These are phyloP conservation scores for Astropecten irregularis DNA, from an alignment of 53 echinoderm and acorn worm genomes.

Conservation along the genomic window DNA sequence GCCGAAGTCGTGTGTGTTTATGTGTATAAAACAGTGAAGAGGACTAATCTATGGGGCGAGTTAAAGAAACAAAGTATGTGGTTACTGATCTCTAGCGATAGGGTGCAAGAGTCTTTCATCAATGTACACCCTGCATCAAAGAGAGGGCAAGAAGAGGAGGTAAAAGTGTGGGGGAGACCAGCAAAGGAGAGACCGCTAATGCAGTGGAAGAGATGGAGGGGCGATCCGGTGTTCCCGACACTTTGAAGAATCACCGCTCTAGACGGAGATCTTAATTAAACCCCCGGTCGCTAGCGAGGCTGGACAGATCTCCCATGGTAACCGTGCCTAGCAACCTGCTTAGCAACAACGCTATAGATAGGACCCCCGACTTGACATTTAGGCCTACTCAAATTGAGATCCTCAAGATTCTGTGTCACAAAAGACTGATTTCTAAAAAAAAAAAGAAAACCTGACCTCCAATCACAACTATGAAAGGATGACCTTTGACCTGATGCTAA, in stretches of 20 bases:
- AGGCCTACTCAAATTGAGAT: too few species aligned
- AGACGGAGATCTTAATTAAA: constrained; percentile 28
- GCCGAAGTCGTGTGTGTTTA: background rate
- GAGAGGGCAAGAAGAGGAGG: background rate
- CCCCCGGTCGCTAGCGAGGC: constrained; percentile 7
- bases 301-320: background rate
- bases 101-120: background rate
- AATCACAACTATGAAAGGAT: too few species aligned
- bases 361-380: too few species aligned
- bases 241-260: constrained; percentile 43
- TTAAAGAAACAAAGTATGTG: background rate
- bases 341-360: background rate
- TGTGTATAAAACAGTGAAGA: background rate
- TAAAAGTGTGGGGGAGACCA: background rate
- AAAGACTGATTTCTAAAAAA: too few species aligned
- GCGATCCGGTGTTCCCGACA: background rate
- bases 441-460: too few species aligned
- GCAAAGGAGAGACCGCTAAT: constrained; percentile 32
- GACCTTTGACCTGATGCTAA: too few species aligned
- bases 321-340: background rate
- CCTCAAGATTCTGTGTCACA: too few species aligned
- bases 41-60: background rate
- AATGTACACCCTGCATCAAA: too few species aligned
- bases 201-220: constrained; percentile 22
- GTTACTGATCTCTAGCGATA: background rate